Evolutionary conservation across 2,113 vertebrate genomes (phyloP), one percentile per base, ranked within the genome.

Genomic region (Rhinolophus sinicus): DNA sequence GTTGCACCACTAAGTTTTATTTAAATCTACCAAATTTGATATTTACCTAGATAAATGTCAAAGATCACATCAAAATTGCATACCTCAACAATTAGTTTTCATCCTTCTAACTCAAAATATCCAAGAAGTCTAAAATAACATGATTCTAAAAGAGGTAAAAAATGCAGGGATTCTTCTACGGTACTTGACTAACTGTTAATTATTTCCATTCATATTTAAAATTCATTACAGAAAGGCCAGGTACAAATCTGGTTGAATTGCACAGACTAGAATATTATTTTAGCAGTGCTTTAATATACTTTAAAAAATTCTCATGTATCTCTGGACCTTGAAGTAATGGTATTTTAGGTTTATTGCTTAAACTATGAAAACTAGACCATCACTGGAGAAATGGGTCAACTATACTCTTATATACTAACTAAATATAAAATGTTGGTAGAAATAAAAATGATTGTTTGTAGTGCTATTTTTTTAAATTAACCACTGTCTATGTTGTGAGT

Each of bases 261-360:
- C 30, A 76, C 8, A 85, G 40, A 90, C 12, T 50, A 33, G 14
- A 28, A 75, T 75, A 56, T 62, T 80, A 65, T 70, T 76, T 60
- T 16, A 73, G 2, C 3, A 82, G 8, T 21, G 10, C 8, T 35
- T 52, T 82, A 24, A 58, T 82, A 80, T 15, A 44, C 70, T 64
- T 13, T 64, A 60, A 73, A 65, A 26, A 26, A 44, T 35, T 64
- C 30, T 50, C 10, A 19, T 60, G 40, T 18, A 33, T 47, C 33
- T 69, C 6, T 75, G 35, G 22, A 38, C 11, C 6, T 47, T 60
- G 2, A 47, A 24, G 21, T 16, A 86, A 77, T 70, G 21, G 10
- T 30, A 96, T 87, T 84, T 96, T 75, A 75, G 21, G 5, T 67
- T n/a, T 86, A 69, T 47, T 93, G 33, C 33, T 90, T 78, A 6